A percentile compares a stretch with the other conserved stretches of the same genome.
phyloP scores from a whole-genome alignment of 2,113 vertebrate species.

The Platanista minor region DNA sequence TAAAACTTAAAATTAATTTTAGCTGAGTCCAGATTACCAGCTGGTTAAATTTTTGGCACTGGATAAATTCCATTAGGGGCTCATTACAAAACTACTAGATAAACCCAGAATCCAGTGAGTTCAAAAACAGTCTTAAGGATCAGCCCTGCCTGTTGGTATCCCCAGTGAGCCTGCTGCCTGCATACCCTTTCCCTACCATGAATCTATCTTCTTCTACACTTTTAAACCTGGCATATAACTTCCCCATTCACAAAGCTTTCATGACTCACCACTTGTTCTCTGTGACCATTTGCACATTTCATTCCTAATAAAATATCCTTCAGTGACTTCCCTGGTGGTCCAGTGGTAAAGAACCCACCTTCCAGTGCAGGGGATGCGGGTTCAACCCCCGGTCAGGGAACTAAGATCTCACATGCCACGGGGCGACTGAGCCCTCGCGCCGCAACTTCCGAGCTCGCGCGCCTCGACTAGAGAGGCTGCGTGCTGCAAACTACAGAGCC shows the following conservation, averaged over 20 bases:
- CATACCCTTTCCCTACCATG: accelerated
- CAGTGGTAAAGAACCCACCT: too few relatives aligned
- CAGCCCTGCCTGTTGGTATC: background rate
- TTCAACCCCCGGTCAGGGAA: too few relatives aligned
- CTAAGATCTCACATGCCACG: too few relatives aligned
- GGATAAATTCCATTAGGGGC: background rate
- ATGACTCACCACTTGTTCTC: background rate
- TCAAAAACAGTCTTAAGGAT: too few relatives aligned
- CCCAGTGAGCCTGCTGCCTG: background rate
- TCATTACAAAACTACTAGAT: background rate
- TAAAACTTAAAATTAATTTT: background rate
- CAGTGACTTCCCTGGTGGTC: background rate
- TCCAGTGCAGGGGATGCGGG: too few relatives aligned
- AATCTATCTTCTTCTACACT: background rate
- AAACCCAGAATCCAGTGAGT: background rate
- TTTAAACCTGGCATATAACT: background rate
- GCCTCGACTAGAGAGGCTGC: too few relatives aligned
- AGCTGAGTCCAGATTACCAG: background rate
- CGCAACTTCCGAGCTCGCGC: too few relatives aligned
- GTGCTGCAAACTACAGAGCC: too few relatives aligned
- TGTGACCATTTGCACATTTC: background rate
- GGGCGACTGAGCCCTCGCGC: too few relatives aligned
- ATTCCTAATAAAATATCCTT: background rate
- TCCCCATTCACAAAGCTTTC: background rate
- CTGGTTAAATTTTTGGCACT: background rate